These are phyloP conservation scores for Acanthosepion lycidas DNA, from an alignment of 2,888 invertebrate genomes.

Conservation along the genomic window DNA sequence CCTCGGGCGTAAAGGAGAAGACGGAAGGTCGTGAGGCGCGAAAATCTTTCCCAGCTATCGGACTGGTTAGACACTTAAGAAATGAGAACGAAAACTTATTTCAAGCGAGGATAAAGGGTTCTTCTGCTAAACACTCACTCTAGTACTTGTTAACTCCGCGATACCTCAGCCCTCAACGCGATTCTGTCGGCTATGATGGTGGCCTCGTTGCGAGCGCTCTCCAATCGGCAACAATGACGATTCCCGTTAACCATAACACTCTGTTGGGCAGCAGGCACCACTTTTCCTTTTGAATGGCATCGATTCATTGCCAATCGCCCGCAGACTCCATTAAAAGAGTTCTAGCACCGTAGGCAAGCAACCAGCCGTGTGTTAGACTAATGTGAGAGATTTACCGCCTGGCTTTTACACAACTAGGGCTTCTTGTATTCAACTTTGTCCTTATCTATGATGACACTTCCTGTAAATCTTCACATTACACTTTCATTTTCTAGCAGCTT, in stretches of 20 bases:
- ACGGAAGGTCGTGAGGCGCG: not conserved
- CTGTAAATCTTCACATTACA: not conserved
- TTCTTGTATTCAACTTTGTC: not conserved
- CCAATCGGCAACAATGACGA: conserved; percentile 33
- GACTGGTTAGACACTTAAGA: not conserved
- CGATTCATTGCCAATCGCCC: conserved; percentile 33
- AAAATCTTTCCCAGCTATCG: not conserved
- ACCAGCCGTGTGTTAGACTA: not conserved
- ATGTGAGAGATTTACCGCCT: conserved; percentile 22
- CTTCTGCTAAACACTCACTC: not conserved
- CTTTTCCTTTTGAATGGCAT: conserved; percentile 33
- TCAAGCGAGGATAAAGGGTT: not conserved
- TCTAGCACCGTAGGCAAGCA: conserved; percentile 8
- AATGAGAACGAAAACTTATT: not conserved
- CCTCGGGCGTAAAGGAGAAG: not conserved
- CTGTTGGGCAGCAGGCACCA: conserved; percentile 12
- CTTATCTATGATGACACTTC: not conserved
- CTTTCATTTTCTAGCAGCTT: not conserved
- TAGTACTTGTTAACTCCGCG: not conserved
- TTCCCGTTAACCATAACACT: conserved; percentile 8
- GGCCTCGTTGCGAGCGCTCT: not conserved
- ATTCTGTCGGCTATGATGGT: not conserved
- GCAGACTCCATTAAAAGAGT: conserved; percentile 33
- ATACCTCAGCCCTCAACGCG: not conserved
- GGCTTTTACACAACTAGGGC: not conserved